Evolutionary conservation across 1,140 invertebrate genomes (phyloP).

Genomic region (Platyscapa corneri): DNA sequence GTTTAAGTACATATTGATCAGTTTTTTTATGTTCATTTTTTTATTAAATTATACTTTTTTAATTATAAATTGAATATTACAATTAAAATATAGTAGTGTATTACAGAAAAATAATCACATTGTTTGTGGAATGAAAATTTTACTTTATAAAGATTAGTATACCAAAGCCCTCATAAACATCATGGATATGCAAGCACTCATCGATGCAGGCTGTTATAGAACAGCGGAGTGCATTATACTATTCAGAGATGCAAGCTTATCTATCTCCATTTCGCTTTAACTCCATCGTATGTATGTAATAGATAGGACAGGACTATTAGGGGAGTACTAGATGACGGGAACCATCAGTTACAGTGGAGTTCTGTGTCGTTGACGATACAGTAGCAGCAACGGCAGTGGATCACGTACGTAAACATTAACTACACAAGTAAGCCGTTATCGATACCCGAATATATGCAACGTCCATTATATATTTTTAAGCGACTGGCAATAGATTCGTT

Average conservation of each 20-base stretch:
- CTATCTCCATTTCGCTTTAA: slow-evolving; percentile 19
- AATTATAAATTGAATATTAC: no score
- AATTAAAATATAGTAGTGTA: no score
- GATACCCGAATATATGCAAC: neutral
- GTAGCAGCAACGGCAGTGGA: neutral
- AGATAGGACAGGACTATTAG: slow-evolving; percentile 71
- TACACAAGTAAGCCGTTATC: slow-evolving; percentile 14
- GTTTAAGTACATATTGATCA: no score
- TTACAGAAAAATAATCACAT: neutral
- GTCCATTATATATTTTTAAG: neutral
- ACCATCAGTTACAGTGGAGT: slow-evolving; percentile 69
- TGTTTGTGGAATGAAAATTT: neutral
- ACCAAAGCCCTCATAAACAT: neutral
- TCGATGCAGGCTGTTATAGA: neutral
- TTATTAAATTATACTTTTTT: no score
- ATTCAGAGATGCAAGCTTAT: neutral
- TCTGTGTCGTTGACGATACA: slow-evolving; percentile 65
- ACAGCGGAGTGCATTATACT: slow-evolving; percentile 1
- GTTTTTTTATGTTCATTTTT: no score
- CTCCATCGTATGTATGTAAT: slow-evolving; percentile 66
- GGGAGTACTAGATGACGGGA: slow-evolving; percentile 64
- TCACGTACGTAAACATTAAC: neutral
- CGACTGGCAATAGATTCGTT: neutral
- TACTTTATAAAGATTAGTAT: no score
- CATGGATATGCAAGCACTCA: slow-evolving; percentile 2